phyloP scores from a whole-genome alignment of 2,113 vertebrate species.

The Uropsilus gracilis region DNA sequence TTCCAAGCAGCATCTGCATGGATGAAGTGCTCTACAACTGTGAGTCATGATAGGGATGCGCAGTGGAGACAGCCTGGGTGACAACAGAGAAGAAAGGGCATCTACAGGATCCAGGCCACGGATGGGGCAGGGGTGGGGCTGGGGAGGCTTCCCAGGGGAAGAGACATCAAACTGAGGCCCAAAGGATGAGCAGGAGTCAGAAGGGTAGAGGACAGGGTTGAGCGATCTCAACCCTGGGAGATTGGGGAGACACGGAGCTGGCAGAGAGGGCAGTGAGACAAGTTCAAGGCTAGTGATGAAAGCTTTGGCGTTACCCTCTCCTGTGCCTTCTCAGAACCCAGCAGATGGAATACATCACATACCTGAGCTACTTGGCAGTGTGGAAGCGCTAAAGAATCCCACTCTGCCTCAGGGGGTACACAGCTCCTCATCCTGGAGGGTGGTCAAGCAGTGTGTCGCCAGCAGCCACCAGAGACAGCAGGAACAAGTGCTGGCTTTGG shows the following conservation, averaged over 20 bases:
- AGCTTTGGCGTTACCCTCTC: background rate
- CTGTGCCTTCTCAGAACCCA: too few species aligned
- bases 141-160: background rate
- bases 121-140: accelerated
- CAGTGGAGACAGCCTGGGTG: background rate
- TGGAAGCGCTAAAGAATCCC: background rate
- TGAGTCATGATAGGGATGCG: too few species aligned
- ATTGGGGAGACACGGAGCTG: background rate
- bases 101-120: background rate
- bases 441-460: background rate
- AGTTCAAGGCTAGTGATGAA: background rate
- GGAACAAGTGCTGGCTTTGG: background rate
- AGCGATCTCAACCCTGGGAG: background rate
- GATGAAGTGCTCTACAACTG: too few species aligned
- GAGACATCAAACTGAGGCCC: background rate
- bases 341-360: too few species aligned
- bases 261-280: background rate
- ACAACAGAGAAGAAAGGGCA: background rate
- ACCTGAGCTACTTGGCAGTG: too few species aligned
- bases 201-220: accelerated
- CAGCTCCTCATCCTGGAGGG: background rate
- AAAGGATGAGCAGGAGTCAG: background rate
- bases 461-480: background rate
- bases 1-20: background rate
- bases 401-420: background rate